phyloP scores from a whole-genome alignment of 1,140 invertebrate species.

The Bombus haemorrhoidalis region DNA sequence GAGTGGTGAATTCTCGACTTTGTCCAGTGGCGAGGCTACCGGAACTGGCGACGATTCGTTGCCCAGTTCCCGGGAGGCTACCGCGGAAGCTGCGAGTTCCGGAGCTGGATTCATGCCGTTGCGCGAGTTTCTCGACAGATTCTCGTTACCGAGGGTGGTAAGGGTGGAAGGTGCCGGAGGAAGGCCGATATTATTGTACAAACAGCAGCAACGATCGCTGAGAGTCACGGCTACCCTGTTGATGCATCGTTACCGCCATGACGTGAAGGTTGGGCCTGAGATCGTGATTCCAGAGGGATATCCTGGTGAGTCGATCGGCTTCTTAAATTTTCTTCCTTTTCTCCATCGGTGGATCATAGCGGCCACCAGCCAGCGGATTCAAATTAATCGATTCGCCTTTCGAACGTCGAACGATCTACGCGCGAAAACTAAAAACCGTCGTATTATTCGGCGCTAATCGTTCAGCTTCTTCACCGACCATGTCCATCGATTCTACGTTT shows the following conservation, averaged over 20 bases:
- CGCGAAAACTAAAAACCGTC: too few species aligned
- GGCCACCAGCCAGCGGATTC: too few species aligned
- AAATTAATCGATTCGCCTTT: too few species aligned
- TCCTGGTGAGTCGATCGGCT: slow-evolving; percentile 73
- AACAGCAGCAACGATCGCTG: slow-evolving; percentile 75
- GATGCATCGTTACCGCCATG: slow-evolving; percentile 77
- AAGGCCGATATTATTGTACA: slow-evolving; percentile 78
- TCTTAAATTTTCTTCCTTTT: neutral
- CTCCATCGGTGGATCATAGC: neutral
- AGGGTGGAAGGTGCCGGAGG: slow-evolving; percentile 77
- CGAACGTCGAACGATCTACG: too few species aligned
- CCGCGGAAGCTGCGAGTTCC: slow-evolving; percentile 73
- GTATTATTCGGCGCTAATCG: too few species aligned
- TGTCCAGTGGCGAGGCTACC: slow-evolving; percentile 78
- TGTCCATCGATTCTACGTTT: too few species aligned
- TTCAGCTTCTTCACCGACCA: too few species aligned
- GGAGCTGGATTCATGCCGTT: slow-evolving; percentile 74
- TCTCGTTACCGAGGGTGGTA: slow-evolving; percentile 77
- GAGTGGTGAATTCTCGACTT: slow-evolving; percentile 78
- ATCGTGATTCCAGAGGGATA: slow-evolving; percentile 80
- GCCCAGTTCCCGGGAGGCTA: slow-evolving; percentile 76
- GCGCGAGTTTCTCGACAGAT: slow-evolving; percentile 78
- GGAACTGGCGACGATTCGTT: slow-evolving; percentile 78
- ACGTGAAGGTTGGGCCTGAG: slow-evolving; percentile 76
- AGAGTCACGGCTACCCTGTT: slow-evolving; percentile 74